Evolutionary conservation across 2,888 invertebrate species (phyloP).

Genomic region (Lasioglossum zephyrum): DNA sequence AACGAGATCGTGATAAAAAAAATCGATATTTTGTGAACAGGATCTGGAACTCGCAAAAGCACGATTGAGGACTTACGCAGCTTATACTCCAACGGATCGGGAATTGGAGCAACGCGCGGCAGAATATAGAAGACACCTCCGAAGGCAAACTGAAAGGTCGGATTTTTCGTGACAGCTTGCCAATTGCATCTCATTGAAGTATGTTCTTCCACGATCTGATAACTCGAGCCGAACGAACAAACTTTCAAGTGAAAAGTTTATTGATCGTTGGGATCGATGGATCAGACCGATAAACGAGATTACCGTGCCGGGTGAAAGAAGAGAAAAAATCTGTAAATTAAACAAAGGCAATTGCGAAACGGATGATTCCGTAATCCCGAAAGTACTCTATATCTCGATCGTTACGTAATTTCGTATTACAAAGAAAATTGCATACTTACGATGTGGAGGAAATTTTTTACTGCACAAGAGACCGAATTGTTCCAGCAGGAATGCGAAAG

Average conservation of each 20-base stretch:
- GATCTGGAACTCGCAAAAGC: constrained; percentile 79
- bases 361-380: constrained; percentile 3
- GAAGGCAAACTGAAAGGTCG: constrained; percentile 38
- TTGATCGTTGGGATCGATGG: constrained; percentile 84
- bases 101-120: constrained; percentile 75
- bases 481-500: constrained; percentile 26
- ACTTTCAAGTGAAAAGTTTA: constrained; percentile 82
- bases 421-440: constrained; percentile 40
- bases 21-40: constrained; percentile 59
- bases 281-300: constrained; percentile 71
- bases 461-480: constrained; percentile 8
- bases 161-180: constrained; percentile 15
- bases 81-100: constrained; percentile 80
- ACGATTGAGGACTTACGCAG: constrained; percentile 78
- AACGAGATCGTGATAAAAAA: background rate
- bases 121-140: constrained; percentile 73
- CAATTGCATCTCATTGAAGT: constrained; percentile 19
- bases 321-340: background rate
- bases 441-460: background rate
- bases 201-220: constrained; percentile 73
- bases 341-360: background rate
- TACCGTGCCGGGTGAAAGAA: background rate
- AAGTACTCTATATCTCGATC: constrained; percentile 4
- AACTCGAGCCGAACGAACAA: constrained; percentile 85
- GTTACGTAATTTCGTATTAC: constrained; percentile 32